phyloP scores from a whole-genome alignment of 2,797 vertebrate species.

The Hirundo rustica region DNA sequence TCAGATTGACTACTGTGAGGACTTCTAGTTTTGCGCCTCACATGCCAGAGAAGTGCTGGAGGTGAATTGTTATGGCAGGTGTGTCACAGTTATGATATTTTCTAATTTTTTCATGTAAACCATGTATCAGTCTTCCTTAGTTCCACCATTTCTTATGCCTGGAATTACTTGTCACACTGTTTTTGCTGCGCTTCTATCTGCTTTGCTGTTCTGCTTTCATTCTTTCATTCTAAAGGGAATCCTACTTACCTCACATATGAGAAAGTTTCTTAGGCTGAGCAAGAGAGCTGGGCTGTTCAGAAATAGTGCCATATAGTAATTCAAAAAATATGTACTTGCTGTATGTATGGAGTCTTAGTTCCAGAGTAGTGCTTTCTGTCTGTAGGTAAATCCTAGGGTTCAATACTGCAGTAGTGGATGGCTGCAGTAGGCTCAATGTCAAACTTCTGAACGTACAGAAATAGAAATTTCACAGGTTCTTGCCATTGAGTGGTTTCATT shows the following conservation, averaged over 20 bases:
- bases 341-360: background rate
- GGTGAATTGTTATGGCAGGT: background rate
- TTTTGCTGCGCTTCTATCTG: background rate
- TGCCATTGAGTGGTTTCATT: background rate
- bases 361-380: background rate
- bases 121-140: background rate
- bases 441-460: background rate
- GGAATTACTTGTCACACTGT: background rate
- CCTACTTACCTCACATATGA: background rate
- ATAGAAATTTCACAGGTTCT: background rate
- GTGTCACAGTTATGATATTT: background rate
- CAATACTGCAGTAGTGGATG: background rate
- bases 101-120: background rate
- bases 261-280: background rate
- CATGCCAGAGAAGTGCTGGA: background rate
- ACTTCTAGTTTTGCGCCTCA: background rate
- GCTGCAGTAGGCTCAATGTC: background rate
- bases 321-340: background rate
- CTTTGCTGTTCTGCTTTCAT: background rate
- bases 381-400: background rate
- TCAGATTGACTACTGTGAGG: background rate
- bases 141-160: background rate
- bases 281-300: background rate
- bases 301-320: background rate
- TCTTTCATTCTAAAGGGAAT: background rate